phyloP scores from a whole-genome alignment of 2,113 vertebrate genomes.

The Lepus timidus region DNA sequence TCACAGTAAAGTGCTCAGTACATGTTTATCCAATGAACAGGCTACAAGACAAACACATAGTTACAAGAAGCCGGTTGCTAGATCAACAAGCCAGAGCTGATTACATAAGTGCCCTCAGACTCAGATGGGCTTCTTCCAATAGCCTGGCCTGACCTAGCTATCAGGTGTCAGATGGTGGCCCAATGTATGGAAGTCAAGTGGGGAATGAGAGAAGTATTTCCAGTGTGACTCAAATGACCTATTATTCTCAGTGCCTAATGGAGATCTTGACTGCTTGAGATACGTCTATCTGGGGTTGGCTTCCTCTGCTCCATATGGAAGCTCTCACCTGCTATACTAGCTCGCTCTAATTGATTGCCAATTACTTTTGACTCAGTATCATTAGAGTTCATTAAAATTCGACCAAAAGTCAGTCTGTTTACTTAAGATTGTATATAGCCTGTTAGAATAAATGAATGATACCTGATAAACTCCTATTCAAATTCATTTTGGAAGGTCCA shows the following conservation, averaged over 20 bases:
- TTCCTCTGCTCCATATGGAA: neutral
- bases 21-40: neutral
- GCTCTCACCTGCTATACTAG: neutral
- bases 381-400: conserved; percentile 41
- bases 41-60: neutral
- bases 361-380: conserved; percentile 7
- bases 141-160: neutral
- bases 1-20: neutral
- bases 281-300: neutral
- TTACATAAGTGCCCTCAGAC: neutral
- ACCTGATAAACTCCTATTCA: conserved; percentile 43
- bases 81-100: neutral
- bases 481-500: conserved; percentile 16
- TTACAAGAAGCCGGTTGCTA: neutral
- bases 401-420: conserved; percentile 39
- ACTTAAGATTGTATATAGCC: conserved; percentile 26
- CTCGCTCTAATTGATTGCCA: neutral
- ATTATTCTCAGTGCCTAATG: neutral
- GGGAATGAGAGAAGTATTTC: neutral
- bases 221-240: neutral
- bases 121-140: neutral
- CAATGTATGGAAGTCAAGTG: neutral
- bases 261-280: neutral
- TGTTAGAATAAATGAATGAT: neutral
- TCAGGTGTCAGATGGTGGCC: neutral